Evolutionary conservation across 1,140 invertebrate species (phyloP), one percentile per base, ranked within the genome.

Genomic region (Diorhabda elongata): DNA sequence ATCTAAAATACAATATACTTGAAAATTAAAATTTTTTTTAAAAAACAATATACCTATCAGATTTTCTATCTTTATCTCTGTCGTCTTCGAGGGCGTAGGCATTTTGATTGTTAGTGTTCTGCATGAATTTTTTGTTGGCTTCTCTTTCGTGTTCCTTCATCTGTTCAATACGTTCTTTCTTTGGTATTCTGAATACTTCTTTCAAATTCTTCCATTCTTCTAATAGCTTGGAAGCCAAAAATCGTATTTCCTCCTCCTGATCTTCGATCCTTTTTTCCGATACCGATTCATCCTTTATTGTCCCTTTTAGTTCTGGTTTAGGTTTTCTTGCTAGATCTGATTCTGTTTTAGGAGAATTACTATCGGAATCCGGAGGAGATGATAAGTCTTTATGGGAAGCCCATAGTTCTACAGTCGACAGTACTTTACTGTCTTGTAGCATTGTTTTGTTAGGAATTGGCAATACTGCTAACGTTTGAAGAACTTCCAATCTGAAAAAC

Each of bases 401-500:
- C 94, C 94, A 96, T 74, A 89, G 88, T 79, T 96, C 89, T 58
- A 98, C 90, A 11, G 93, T 87, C 41, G 85, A 89, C 75, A 89
- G 86, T 60, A 98, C 91, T 78, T 96, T 95, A 76, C 93, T 96
- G 74, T 98, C 95, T 78, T 92, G 90, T 2, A 98, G 83, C 83
- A 96, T 92, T 0, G 93, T 97, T 81, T 94, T 96, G 81, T 97
- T 97, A 2, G 92, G 89, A 68, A 98, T 96, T 4, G 96, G 95
- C 64, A 98, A 84, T 59, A 89, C 87, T 64, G 90, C 88, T 52
- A 95, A 81, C 0, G 92, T 92, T 72, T 91, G 87, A n/a, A 97
- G 80, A 73, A 96, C 89, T 74, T 90, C 88, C 61, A 88, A 73
- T 58, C 93, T 92, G 75, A 82, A 85, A 26, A 26, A 26, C 26